Percentiles rank a stretch among this genome's conserved stretches.
Conservation (phyloP, 2,797 vertebrate species). For the Sebastes miniatus region DNA sequence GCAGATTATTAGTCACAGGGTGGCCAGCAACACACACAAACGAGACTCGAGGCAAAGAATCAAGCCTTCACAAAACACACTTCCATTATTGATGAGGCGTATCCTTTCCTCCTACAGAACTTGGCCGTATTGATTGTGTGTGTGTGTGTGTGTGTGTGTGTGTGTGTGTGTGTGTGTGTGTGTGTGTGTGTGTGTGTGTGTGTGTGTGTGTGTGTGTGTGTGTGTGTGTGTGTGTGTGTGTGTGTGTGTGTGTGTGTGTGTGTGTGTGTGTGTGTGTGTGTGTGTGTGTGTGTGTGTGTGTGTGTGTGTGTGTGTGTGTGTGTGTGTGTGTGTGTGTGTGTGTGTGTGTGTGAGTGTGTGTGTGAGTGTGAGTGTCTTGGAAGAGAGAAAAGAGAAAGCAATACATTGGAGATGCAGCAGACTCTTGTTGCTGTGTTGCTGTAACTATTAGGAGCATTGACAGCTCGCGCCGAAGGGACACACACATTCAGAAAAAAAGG, state of each 20-base stretch:
- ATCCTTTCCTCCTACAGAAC: slow-evolving; percentile 27
- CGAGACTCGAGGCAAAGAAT: slow-evolving; percentile 5
- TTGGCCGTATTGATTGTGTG: slow-evolving; percentile 28
- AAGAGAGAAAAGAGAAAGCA: background rate
- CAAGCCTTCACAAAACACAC: slow-evolving; percentile 18
- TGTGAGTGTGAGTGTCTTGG: background rate
- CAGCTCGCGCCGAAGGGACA: background rate
- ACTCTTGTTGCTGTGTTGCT: slow-evolving; percentile 1
- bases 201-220: background rate
- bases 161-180: background rate
- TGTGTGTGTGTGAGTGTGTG: background rate
- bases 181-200: background rate
- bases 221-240: background rate
- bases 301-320: too few relatives aligned
- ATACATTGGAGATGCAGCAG: background rate
- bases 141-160: background rate
- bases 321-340: too few relatives aligned
- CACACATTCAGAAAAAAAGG: background rate
- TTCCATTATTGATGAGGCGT: slow-evolving; percentile 53
- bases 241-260: background rate
- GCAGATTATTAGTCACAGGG: slow-evolving; percentile 44
- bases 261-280: background rate
- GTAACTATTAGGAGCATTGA: slow-evolving; percentile 1
- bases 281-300: too few relatives aligned
- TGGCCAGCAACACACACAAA: slow-evolving; percentile 24